phyloP scores from a whole-genome alignment of 2,113 vertebrate species.

The Chauna torquata region DNA sequence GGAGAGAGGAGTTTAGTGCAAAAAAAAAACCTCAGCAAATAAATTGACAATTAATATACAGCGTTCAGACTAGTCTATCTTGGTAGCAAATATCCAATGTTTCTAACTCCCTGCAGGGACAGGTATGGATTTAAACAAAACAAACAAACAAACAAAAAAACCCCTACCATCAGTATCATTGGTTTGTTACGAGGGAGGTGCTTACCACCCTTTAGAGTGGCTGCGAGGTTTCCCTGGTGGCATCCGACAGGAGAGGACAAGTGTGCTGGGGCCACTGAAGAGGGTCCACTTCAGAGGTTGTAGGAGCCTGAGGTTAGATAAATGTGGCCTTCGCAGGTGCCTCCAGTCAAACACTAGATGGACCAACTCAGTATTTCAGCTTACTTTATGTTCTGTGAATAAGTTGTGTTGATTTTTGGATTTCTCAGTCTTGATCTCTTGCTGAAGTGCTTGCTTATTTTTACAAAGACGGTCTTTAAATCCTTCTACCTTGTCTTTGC shows the following conservation, averaged over 20 bases:
- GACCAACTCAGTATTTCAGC: neutral
- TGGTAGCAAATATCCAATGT: neutral
- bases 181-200: neutral
- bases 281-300: neutral
- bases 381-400: neutral
- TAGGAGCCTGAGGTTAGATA: neutral
- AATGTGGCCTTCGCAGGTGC: neutral
- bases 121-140: too few relatives aligned
- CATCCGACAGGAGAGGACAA: neutral
- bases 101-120: neutral
- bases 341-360: neutral
- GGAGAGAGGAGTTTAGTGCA: neutral
- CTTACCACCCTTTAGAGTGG: neutral
- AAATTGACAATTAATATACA: neutral
- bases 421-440: neutral
- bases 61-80: neutral
- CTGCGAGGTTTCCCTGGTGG: neutral
- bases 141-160: too few relatives aligned
- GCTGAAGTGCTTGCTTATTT: neutral
- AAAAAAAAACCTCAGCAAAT: neutral
- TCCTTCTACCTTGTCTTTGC: neutral
- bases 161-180: too few relatives aligned
- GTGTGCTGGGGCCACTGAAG: neutral
- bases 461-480: neutral
- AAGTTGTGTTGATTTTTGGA: neutral